Evolutionary conservation across 2,113 vertebrate species (phyloP).

Genomic region (Mus pahari): DNA sequence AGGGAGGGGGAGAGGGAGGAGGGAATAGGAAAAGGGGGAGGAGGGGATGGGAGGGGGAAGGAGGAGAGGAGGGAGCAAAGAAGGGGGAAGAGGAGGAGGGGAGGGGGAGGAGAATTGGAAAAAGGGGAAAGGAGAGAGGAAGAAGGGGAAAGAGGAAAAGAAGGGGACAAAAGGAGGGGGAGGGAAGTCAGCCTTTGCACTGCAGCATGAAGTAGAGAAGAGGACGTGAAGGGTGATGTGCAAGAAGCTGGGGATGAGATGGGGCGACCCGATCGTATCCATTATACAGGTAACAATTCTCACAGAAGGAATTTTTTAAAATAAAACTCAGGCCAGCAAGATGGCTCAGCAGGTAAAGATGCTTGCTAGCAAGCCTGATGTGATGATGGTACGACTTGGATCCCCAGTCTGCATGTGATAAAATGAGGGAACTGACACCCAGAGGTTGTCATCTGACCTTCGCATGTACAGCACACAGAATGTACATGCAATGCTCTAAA

Average conservation of each 20-base stretch:
- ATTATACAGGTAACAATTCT: not conserved
- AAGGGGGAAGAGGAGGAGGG: not conserved
- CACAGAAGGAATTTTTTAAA: not conserved
- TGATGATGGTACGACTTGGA: not conserved
- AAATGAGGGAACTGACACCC: not conserved
- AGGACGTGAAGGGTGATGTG: not conserved
- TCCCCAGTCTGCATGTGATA: not conserved
- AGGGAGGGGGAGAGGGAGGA: accelerated
- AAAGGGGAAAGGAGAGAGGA: not conserved
- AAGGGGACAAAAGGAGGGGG: not conserved
- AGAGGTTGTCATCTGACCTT: not conserved
- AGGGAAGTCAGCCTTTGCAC: not conserved
- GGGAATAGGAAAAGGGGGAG: accelerated
- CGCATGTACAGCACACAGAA: not conserved
- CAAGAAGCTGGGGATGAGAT: not conserved
- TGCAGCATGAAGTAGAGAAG: not conserved
- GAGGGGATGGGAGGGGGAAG: accelerated
- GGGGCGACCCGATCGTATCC: not conserved
- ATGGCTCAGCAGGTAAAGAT: not conserved
- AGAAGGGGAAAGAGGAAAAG: not conserved
- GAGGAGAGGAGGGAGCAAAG: accelerated
- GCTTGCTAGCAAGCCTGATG: not conserved
- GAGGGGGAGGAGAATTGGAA: too few species aligned
- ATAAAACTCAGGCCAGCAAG: not conserved
- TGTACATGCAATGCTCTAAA: not conserved